Evolutionary conservation across 2,888 invertebrate species (phyloP), one percentile per base, ranked within the genome.

Genomic region (Drosophila falleni): DNA sequence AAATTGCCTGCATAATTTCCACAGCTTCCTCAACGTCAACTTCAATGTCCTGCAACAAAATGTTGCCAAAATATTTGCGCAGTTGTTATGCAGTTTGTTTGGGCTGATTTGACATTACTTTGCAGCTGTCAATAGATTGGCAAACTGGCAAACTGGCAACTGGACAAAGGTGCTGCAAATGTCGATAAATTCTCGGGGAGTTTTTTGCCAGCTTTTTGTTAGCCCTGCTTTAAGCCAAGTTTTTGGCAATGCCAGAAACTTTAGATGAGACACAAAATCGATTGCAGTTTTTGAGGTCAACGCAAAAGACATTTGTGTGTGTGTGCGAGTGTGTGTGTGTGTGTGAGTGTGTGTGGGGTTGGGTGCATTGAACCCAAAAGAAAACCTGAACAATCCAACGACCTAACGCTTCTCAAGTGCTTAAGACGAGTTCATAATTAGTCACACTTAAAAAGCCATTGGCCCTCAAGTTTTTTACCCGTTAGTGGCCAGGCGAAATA

Each of bases 361-460:
- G 8, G 23, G 78, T 73, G 64, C 87, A 78, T 71, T 78, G 84
- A 87, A 78, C 85, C 46, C 58, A 16, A 29, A 35, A 26, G 26
- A 37, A 47, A 46, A 33, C 33, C 55, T 23, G 42, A 56, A 23
- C 44, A 37, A 47, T 13, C 56, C 72, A 39, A 55, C 26, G 11
- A 71, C 67, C 68, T 56, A 79, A 74, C 71, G 44, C 81, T 72
- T 67, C 71, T 67, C 71, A 62, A 81, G 67, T 74, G 78, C 75
- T 72, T 66, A 67, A 75, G 67, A 54, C 69, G 61, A 68, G 77
- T 61, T 87, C 87, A 80, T 86, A 86, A 86, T 87, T 86, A 87
- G 85, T 86, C 87, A 88, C 88, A 86, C 86, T 86, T 88, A 78
- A 88, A 81, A 84, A 86, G 88, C 76, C 86, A 86, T 86, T 86